Evolutionary conservation across 2,888 invertebrate genomes (phyloP), one percentile per base, ranked within the genome.

Genomic region (Calephelis perditalis): DNA sequence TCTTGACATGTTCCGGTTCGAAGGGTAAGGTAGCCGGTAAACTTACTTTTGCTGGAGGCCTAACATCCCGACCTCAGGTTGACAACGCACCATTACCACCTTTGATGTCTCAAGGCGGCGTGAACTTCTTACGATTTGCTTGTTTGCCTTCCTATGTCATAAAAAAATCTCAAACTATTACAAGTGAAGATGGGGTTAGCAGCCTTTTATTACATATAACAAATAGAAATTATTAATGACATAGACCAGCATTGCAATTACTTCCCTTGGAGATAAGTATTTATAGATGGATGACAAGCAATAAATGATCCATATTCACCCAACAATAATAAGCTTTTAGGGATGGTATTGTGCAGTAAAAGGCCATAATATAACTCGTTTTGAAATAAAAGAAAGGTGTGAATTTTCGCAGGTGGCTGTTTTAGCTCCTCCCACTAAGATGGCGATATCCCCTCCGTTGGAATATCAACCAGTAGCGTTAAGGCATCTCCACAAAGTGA

Each of bases 321-420:
- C 81, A 64, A 65, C 80, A 74, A 89, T 89, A 86, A 82, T 78
- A 81, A 83, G 84, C 90, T 90, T 90, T 89, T 88, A 90, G 82
- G 81, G 82, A 77, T 7, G 79, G 85, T 78, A 84, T 89, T 89
- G 86, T 89, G 80, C 77, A 76, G 79, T 81, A 82, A 87, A 88
- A 85, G 84, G 83, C 82, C 78, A 86, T 85, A 85, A 86, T 82
- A 86, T 87, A 87, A 86, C 83, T 82, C 82, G 84, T 85, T 89
- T 88, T 84, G 90, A 88, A 89, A 89, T 88, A 88, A 86, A 88
- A 87, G 88, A 88, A 90, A 89, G 90, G 90, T 90, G 90, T 88
- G 87, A 90, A 89, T 85, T 85, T 87, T 90, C 89, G 81, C 90
- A 89, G 85, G 80, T 82, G 77, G 77, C 73, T 73, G 74, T 68